Percentiles rank a stretch among this genome's conserved stretches.
phyloP scores from a whole-genome alignment of 2,888 invertebrate genomes.

The Diarsia mendica region DNA sequence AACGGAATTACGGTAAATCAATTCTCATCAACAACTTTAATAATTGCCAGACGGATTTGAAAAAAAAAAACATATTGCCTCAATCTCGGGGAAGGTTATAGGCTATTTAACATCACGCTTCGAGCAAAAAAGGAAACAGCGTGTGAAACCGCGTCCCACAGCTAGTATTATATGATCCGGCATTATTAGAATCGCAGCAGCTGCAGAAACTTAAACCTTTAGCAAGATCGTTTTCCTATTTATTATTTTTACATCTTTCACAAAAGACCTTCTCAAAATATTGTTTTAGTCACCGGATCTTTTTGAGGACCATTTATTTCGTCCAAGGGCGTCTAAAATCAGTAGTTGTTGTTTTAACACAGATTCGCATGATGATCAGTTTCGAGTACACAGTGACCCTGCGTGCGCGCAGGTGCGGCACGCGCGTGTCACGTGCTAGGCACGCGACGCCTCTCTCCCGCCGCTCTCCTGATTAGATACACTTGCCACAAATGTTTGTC shows the following conservation, averaged over 20 bases:
- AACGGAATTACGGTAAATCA: too few relatives aligned
- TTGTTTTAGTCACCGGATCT: slow-evolving; percentile 43
- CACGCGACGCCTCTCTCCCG: slow-evolving; percentile 68
- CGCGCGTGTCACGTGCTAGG: slow-evolving; percentile 75
- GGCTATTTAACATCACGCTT: not conserved
- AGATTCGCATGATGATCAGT: slow-evolving; percentile 59
- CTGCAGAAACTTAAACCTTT: not conserved
- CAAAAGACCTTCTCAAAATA: slow-evolving; percentile 42
- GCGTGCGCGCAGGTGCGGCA: slow-evolving; percentile 78
- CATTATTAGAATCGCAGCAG: not conserved
- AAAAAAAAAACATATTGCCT: not conserved
- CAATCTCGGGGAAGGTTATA: not conserved
- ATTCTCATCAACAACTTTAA: too few relatives aligned
- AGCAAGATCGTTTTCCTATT: slow-evolving; percentile 1
- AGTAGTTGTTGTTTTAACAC: slow-evolving; percentile 61
- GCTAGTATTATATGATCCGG: not conserved
- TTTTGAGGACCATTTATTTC: slow-evolving; percentile 44
- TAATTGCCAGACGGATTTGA: not conserved
- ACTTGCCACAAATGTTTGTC: slow-evolving; percentile 85
- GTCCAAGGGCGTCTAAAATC: slow-evolving; percentile 55
- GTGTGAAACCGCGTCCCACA: not conserved
- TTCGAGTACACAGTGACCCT: slow-evolving; percentile 54
- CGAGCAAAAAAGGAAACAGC: not conserved
- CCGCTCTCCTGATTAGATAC: slow-evolving; percentile 78
- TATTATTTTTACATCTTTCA: slow-evolving; percentile 25